These are phyloP conservation scores for Drosophila diplacantha DNA, from an alignment of 2,888 invertebrate genomes.

Conservation along the genomic window DNA sequence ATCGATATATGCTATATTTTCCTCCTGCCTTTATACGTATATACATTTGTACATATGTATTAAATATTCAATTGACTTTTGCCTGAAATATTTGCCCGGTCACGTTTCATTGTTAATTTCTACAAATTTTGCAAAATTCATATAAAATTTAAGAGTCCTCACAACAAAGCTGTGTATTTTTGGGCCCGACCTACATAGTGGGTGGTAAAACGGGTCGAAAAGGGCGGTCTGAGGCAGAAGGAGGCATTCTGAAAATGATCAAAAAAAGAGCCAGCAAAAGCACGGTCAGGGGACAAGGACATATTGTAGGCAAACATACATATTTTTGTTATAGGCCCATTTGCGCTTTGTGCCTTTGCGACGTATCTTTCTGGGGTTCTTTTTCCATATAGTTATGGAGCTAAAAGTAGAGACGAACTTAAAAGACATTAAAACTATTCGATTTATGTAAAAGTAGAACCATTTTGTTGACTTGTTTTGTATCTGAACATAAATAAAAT, in stretches of 20 bases:
- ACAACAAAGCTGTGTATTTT: slow-evolving; percentile 37
- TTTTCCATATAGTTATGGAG: neutral
- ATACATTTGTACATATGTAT: slow-evolving; percentile 10
- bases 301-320: slow-evolving; percentile 56
- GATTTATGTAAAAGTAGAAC: too few relatives aligned
- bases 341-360: slow-evolving; percentile 52
- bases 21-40: neutral
- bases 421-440: too few relatives aligned
- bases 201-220: neutral
- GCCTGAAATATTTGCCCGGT: slow-evolving; percentile 63
- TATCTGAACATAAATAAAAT: too few relatives aligned
- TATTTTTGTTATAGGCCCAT: slow-evolving; percentile 71
- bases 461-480: too few relatives aligned
- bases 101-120: slow-evolving; percentile 72
- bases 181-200: neutral
- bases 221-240: neutral
- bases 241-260: slow-evolving; percentile 28
- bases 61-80: slow-evolving; percentile 49
- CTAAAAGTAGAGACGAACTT: neutral
- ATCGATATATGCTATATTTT: slow-evolving; percentile 12
- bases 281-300: slow-evolving; percentile 16
- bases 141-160: slow-evolving; percentile 59
- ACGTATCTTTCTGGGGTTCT: slow-evolving; percentile 27
- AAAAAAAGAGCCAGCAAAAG: slow-evolving; percentile 10
- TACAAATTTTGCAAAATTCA: slow-evolving; percentile 60